Percentiles rank a stretch among this genome's conserved stretches.
Conservation (phyloP, 2,888 invertebrate species). For the Noctua fimbriata region DNA sequence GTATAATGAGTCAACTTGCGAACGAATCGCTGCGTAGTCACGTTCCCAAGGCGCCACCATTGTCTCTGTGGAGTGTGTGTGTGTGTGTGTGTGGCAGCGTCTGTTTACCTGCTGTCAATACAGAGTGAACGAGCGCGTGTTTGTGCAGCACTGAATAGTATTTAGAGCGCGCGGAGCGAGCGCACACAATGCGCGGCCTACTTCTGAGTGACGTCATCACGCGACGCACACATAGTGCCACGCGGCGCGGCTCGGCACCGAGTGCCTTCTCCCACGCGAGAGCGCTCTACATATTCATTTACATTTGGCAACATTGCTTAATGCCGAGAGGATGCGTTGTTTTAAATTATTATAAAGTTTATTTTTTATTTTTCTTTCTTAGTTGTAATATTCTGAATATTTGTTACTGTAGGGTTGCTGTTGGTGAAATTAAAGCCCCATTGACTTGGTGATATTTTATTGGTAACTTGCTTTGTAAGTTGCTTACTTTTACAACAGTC, state of each 20-base stretch:
- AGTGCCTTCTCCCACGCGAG: not conserved
- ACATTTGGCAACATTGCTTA: not conserved
- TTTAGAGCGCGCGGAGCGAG: conserved; percentile 45
- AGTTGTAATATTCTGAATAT: too few relatives aligned
- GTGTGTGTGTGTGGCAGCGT: not conserved
- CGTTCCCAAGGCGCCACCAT: conserved; percentile 26
- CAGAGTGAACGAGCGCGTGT: conserved; percentile 11
- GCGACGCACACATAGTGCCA: not conserved
- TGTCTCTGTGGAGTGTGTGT: conserved; percentile 4
- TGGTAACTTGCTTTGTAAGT: too few relatives aligned
- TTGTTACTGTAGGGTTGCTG: too few relatives aligned
- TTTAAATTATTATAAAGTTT: too few relatives aligned
- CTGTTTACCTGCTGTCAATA: conserved; percentile 35
- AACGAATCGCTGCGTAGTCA: conserved; percentile 43
- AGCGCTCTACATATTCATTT: not conserved
- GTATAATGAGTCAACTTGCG: conserved; percentile 53
- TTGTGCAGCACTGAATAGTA: conserved; percentile 30
- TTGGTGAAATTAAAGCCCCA: too few relatives aligned
- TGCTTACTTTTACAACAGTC: too few relatives aligned
- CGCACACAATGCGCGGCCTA: conserved; percentile 38
- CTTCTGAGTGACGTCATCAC: conserved; percentile 29
- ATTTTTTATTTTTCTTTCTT: too few relatives aligned
- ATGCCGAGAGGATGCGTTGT: not conserved
- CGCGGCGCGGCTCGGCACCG: not conserved
- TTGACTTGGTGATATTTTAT: too few relatives aligned